phyloP scores from a whole-genome alignment of 2,797 vertebrate genomes.

The Chiloscyllium punctatum region DNA sequence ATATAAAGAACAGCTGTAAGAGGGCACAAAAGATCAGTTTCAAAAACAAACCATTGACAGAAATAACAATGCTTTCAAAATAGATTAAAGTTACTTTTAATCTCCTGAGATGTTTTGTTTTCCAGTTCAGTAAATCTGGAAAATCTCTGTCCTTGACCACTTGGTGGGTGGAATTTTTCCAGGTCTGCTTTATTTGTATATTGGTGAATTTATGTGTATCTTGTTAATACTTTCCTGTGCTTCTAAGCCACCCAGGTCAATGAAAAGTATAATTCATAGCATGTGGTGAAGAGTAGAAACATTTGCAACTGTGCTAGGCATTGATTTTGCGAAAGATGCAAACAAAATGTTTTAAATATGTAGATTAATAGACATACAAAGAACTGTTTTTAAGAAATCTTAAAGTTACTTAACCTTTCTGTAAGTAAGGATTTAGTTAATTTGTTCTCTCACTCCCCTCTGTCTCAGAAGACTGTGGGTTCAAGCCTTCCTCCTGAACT shows the following conservation, averaged over 20 bases:
- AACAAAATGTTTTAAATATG: not conserved
- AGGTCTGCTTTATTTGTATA: not conserved
- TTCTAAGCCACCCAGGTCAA: not conserved
- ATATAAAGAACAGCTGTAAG: not conserved
- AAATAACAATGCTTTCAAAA: not conserved
- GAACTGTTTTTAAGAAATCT: not conserved
- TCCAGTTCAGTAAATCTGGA: conserved; percentile 10
- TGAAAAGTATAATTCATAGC: not conserved
- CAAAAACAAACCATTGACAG: not conserved
- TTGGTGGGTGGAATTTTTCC: conserved; percentile 18
- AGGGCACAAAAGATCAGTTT: conserved; percentile 10
- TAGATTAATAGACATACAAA: not conserved
- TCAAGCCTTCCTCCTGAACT: not conserved
- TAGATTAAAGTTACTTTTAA: not conserved
- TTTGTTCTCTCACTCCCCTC: not conserved
- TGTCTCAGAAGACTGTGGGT: not conserved
- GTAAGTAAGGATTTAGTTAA: not conserved
- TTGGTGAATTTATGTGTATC: conserved; percentile 11
- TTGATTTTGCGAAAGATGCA: not conserved
- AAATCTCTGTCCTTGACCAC: conserved; percentile 13
- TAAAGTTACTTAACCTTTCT: not conserved
- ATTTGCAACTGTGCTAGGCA: not conserved
- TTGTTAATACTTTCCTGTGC: not conserved
- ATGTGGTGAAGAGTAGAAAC: not conserved
- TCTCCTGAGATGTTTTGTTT: conserved; percentile 8